These are phyloP conservation scores for Dendrolimus kikuchii DNA, from an alignment of 1,140 invertebrate genomes.

Conservation along the genomic window DNA sequence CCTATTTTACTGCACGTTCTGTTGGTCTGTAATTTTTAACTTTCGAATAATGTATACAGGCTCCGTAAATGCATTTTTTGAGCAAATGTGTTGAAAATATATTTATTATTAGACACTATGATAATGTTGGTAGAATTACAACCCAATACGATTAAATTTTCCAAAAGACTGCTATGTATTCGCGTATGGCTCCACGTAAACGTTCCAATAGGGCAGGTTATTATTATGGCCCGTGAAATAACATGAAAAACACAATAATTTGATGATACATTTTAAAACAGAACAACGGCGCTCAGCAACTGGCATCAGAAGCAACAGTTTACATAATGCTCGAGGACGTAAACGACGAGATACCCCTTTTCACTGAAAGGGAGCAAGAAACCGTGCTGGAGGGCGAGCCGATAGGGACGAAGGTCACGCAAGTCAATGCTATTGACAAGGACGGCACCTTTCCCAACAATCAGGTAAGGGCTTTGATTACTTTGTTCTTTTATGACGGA, in stretches of 20 bases:
- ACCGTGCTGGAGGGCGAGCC: slow-evolving; percentile 95
- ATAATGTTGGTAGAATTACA: too few relatives aligned
- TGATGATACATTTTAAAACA: slow-evolving; percentile 48
- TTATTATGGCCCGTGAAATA: too few relatives aligned
- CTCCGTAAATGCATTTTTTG: too few relatives aligned
- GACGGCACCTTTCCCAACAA: slow-evolving; percentile 96
- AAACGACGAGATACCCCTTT: slow-evolving; percentile 96
- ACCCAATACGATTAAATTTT: too few relatives aligned
- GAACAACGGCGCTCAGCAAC: slow-evolving; percentile 96
- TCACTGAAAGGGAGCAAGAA: slow-evolving; percentile 95
- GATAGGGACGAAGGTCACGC: slow-evolving; percentile 94
- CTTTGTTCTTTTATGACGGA: too few relatives aligned
- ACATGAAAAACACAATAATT: too few relatives aligned
- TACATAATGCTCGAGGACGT: slow-evolving; percentile 96
- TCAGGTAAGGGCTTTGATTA: slow-evolving; percentile 76
- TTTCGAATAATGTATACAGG: too few relatives aligned
- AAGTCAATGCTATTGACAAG: slow-evolving; percentile 96
- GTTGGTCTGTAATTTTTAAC: too few relatives aligned
- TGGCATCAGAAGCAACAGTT: slow-evolving; percentile 94
- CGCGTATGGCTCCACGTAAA: neutral
- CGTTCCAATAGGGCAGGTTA: neutral
- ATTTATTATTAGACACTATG: too few relatives aligned
- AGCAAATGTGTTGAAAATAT: too few relatives aligned
- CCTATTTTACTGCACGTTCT: too few relatives aligned
- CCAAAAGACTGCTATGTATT: too few relatives aligned